phyloP scores from a whole-genome alignment of 2,113 vertebrate species.

The Dendrocopos noguchii region DNA sequence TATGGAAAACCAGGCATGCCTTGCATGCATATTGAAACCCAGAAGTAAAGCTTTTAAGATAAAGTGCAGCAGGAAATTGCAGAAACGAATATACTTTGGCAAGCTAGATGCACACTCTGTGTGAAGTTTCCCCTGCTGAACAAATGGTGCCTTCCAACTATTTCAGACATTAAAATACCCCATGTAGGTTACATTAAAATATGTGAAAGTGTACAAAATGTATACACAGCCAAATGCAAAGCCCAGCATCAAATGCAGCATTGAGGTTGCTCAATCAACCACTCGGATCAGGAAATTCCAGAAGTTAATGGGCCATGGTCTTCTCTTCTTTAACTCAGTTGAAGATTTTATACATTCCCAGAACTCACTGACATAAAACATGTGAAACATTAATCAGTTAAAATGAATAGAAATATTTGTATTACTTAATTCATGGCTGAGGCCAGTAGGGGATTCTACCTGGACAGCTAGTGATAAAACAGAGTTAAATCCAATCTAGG shows the following conservation, averaged over 20 bases:
- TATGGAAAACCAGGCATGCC: neutral
- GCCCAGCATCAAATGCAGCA: neutral
- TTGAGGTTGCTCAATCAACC: constrained; percentile 43
- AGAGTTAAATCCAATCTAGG: neutral
- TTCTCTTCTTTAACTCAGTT: constrained; percentile 8
- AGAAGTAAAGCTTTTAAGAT: neutral
- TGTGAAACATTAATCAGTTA: neutral
- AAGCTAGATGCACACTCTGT: neutral
- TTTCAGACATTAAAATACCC: constrained; percentile 11
- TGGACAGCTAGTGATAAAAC: neutral
- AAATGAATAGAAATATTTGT: constrained; percentile 24
- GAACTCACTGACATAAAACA: constrained; percentile 27
- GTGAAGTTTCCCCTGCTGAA: neutral
- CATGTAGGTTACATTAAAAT: neutral
- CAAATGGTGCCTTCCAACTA: neutral
- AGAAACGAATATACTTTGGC: neutral
- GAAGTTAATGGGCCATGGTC: constrained; percentile 34
- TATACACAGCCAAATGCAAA: neutral
- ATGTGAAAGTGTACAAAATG: neutral
- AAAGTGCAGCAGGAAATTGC: neutral
- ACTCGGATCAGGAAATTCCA: constrained; percentile 68
- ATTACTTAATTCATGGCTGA: neutral
- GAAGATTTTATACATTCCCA: constrained; percentile 28
- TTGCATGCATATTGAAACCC: neutral
- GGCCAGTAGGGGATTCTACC: neutral